Evolutionary conservation across 2,113 vertebrate genomes (phyloP).

Genomic region (Scartelaos histophorus): DNA sequence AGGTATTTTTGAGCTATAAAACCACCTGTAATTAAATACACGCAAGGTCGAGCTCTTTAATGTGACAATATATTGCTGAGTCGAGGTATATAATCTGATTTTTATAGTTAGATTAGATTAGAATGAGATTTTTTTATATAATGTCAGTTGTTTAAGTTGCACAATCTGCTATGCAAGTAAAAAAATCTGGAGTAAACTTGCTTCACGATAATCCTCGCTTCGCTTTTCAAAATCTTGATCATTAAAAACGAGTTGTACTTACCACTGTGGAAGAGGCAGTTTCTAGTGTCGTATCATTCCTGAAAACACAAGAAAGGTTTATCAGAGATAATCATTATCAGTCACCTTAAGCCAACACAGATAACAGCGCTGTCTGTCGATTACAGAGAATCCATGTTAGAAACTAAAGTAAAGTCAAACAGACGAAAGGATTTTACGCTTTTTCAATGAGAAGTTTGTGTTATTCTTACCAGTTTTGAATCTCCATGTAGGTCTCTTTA

Average conservation of each 20-base stretch:
- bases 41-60: too few species aligned
- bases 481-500: constrained; percentile 73
- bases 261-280: constrained; percentile 40
- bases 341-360: not conserved
- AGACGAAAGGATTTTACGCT: not conserved
- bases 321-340: not conserved
- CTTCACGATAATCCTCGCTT: too few species aligned
- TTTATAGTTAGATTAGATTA: too few species aligned
- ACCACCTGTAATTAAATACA: too few species aligned
- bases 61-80: too few species aligned
- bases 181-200: too few species aligned
- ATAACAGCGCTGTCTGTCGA: not conserved
- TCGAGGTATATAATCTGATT: too few species aligned
- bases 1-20: too few species aligned
- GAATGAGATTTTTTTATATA: too few species aligned
- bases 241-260: constrained; percentile 1
- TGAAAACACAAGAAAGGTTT: constrained; percentile 15
- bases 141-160: too few species aligned
- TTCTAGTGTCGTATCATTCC: constrained; percentile 40
- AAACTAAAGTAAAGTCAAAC: constrained; percentile 13
- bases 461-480: constrained; percentile 77
- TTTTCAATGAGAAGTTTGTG: not conserved
- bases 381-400: constrained; percentile 14
- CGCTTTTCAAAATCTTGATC: too few species aligned
- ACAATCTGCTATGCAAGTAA: too few species aligned